These are phyloP conservation scores for Diadophis punctatus DNA, from an alignment of 2,113 vertebrate genomes.

Conservation along the genomic window DNA sequence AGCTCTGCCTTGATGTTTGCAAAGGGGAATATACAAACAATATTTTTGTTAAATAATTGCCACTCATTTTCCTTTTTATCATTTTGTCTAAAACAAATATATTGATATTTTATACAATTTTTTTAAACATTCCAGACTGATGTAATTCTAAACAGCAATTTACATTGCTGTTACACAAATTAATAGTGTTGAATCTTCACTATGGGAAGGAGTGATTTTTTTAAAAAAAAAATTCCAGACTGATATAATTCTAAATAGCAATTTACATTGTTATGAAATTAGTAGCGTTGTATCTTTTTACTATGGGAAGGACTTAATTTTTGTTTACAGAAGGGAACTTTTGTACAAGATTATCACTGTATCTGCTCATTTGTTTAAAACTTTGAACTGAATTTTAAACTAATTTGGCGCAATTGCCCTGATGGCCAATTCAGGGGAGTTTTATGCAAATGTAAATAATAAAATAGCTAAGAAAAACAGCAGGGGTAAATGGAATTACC, in stretches of 20 bases:
- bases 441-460: not conserved
- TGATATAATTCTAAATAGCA: not conserved
- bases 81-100: not conserved
- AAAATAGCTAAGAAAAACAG: not conserved
- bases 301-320: not conserved
- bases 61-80: not conserved
- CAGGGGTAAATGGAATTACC: not conserved
- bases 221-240: not conserved
- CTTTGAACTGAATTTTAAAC: not conserved
- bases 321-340: not conserved
- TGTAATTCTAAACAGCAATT: too few relatives aligned
- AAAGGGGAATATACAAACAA: not conserved
- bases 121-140: not conserved
- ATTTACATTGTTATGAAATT: not conserved
- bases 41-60: not conserved
- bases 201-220: not conserved
- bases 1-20: not conserved
- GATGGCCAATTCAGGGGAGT: not conserved
- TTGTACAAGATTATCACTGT: not conserved
- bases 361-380: not conserved
- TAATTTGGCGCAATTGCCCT: not conserved
- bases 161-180: not conserved
- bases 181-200: not conserved
- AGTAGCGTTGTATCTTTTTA: not conserved
- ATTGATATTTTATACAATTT: not conserved